A percentile compares a stretch with the other conserved stretches of the same genome.
These are phyloP conservation scores for Gorsachius goisagi DNA, from an alignment of 2,113 vertebrate genomes.

Conservation along the genomic window DNA sequence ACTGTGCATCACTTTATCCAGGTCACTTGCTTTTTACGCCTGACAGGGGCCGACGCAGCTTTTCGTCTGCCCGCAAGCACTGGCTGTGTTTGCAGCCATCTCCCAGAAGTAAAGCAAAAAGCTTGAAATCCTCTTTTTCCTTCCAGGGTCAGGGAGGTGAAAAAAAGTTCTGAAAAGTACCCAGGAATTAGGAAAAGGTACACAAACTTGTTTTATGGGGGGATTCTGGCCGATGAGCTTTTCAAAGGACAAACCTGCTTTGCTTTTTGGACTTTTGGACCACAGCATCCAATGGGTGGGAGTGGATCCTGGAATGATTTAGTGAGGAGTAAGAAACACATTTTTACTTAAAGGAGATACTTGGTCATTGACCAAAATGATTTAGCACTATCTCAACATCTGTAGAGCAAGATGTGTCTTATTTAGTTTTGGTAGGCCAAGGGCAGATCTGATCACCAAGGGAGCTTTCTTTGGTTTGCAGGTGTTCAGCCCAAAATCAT, in stretches of 20 bases:
- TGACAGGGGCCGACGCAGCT: background rate
- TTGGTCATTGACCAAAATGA: background rate
- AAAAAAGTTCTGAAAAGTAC: background rate
- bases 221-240: background rate
- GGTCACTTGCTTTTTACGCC: background rate
- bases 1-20: background rate
- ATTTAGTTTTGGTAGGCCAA: background rate
- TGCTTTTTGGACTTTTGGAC: background rate
- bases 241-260: background rate
- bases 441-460: background rate
- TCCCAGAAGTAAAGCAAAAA: background rate
- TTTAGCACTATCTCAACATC: background rate
- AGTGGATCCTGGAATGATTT: background rate
- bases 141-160: background rate
- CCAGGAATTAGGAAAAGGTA: background rate
- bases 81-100: background rate
- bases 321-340: background rate
- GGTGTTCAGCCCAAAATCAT: background rate
- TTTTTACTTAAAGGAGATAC: background rate
- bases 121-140: background rate
- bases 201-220: background rate
- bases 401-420: background rate
- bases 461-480: background rate
- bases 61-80: background rate
- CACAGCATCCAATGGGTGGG: fast-evolving